Evolutionary conservation across 2,888 invertebrate species (phyloP).

Genomic region (Zhuqinia jingwanae): DNA sequence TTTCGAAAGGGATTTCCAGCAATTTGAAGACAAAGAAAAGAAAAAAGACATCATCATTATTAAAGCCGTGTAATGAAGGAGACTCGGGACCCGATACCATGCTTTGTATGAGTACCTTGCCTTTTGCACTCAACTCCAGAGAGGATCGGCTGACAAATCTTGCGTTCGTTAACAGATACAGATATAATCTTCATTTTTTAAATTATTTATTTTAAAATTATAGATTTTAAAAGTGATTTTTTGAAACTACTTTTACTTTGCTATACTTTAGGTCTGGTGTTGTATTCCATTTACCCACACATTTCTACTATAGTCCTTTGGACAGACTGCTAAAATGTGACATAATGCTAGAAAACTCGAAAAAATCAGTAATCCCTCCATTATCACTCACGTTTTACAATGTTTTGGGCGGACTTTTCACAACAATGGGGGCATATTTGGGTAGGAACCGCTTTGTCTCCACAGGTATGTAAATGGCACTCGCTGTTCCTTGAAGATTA

Average conservation of each 20-base stretch:
- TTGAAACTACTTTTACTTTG: no score
- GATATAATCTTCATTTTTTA: no score
- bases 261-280: background rate
- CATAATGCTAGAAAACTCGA: background rate
- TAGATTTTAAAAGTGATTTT: no score
- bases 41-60: background rate
- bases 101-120: background rate
- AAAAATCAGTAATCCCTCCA: background rate
- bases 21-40: background rate
- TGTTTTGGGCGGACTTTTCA: no score
- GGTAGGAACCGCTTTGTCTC: no score
- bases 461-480: no score
- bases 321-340: background rate
- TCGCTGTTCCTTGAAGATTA: no score
- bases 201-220: no score
- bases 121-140: background rate
- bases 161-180: no score
- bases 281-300: background rate
- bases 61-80: no score
- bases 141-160: background rate
- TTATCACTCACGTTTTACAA: no score
- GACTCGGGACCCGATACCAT: background rate
- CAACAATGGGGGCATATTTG: no score
- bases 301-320: background rate
- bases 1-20: constrained; percentile 6